Percentiles rank a stretch among this genome's conserved stretches.
Conservation (phyloP, 1,140 invertebrate genomes). For the Mercenaria mercenaria region DNA sequence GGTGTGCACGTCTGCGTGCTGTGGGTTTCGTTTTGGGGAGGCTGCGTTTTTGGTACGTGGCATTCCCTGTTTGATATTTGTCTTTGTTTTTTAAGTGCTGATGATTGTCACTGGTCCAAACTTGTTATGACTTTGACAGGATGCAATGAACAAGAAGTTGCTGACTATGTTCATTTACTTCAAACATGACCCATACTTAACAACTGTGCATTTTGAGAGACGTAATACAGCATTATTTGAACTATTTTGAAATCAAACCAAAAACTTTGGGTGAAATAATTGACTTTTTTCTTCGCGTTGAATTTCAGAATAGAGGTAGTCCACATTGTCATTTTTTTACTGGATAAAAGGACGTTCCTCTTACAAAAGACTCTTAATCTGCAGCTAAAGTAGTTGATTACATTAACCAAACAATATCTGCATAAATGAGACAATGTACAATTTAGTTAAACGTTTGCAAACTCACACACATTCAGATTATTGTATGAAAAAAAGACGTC, state of each 20-base stretch:
- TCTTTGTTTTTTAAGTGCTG: too few relatives aligned
- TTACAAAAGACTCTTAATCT: slow-evolving; percentile 23
- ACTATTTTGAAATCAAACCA: slow-evolving; percentile 34
- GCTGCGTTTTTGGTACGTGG: too few relatives aligned
- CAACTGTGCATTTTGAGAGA: slow-evolving; percentile 65
- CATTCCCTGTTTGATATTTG: too few relatives aligned
- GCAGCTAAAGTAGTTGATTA: slow-evolving; percentile 14
- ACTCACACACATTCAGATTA: slow-evolving; percentile 60
- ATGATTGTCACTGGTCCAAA: slow-evolving; percentile 69
- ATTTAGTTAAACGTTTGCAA: slow-evolving; percentile 59
- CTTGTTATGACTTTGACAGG: slow-evolving; percentile 48
- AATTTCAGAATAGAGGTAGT: slow-evolving; percentile 71
- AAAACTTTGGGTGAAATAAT: slow-evolving; percentile 67
- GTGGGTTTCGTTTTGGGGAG: too few relatives aligned
- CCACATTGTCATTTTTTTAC: slow-evolving; percentile 81
- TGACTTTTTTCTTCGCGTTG: slow-evolving; percentile 66
- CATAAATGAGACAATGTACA: slow-evolving; percentile 25
- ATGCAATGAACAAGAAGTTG: slow-evolving; percentile 11
- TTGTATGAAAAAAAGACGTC: slow-evolving; percentile 18
- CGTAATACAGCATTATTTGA: slow-evolving; percentile 63
- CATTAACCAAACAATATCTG: slow-evolving; percentile 62
- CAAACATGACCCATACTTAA: slow-evolving; percentile 56
- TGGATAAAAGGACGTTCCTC: slow-evolving; percentile 58
- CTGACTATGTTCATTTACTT: background rate
- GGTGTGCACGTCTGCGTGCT: too few relatives aligned